Base-by-base conservation (phyloP, 2,797 vertebrate genomes). In the Neopelma chrysocephalum region DNA sequence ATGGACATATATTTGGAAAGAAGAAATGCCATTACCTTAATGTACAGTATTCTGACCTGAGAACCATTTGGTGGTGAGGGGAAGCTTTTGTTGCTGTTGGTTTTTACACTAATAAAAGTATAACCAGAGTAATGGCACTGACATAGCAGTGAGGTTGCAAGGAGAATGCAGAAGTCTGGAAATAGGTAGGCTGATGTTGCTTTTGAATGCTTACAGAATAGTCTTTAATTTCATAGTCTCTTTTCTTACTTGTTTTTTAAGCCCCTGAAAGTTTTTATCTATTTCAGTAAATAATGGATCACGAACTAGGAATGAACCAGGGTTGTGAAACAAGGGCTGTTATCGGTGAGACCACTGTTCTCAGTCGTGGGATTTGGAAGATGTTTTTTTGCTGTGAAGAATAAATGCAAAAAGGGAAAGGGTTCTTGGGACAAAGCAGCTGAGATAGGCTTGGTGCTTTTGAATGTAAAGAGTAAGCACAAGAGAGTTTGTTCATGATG, bases 121-220 rank as follows among this genome's bases (percentile, higher is more conserved):
- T 22, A 50, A 56, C 22, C 29, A 48, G 50, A 65, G 17, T 11
- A 17, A 43, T 5, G 18, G 13, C 47, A 53, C 53, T 45, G 56
- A 56, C 23, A 31, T 10, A 70, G 51, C 47, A 50, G 0, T 34
- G 65, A n/a, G 2, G 19, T 45, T 68, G 38, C 60, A 54, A 81
- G 70, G 48, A 65, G 43, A 15, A 11, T 34, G 29, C n/a, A 56
- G 61, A 50, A 53, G 7, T 48, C 68, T 64, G 79, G n/a, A 42
- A 66, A 31, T 0, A 60, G 23, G 4, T 34, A 29, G 58, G 43
- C 18, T 48, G 38, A 27, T 0, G 0, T 15, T 93, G 54, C 25
- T 66, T 87, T 70, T 51, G 34, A 51, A 38, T 48, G 4, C n/a
- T 76, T 70, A 58, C 18, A 68, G 25, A 48, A 42, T 3, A 45